Percentiles rank a stretch among this genome's conserved stretches.
These are phyloP conservation scores for Drosophila suzukii DNA, from an alignment of 1,140 invertebrate genomes.

Conservation along the genomic window DNA sequence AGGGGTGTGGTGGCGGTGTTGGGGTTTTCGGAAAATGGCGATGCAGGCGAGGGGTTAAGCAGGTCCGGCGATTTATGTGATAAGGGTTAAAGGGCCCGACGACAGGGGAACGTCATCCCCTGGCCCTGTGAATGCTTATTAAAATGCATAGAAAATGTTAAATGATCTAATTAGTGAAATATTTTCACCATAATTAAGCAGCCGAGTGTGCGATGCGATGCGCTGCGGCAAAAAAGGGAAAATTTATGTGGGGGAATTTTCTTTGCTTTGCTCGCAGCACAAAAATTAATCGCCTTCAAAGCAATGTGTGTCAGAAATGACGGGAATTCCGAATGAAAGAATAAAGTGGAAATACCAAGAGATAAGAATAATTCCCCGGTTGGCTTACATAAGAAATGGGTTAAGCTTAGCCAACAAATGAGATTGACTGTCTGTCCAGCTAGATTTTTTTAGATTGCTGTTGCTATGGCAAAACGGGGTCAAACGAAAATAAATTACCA, in stretches of 20 bases:
- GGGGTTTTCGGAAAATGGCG: conserved; percentile 8
- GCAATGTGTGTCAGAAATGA: conserved; percentile 38
- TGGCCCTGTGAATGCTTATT: conserved; percentile 37
- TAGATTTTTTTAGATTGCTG: neutral
- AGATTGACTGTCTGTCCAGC: neutral
- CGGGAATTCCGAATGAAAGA: conserved; percentile 25
- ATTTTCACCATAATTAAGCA: conserved; percentile 53
- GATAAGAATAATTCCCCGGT: conserved; percentile 21
- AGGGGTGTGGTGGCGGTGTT: conserved; percentile 4
- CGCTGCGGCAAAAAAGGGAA: neutral
- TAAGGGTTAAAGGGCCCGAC: conserved; percentile 73
- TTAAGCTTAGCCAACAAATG: neutral
- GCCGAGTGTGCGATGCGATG: conserved; percentile 1
- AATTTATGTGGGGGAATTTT: neutral
- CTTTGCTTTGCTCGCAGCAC: conserved; percentile 2
- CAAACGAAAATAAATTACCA: too few species aligned
- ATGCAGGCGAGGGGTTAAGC: conserved; percentile 16
- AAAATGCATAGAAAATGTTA: conserved; percentile 69
- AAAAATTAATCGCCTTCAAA: conserved; percentile 18
- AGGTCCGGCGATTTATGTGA: conserved; percentile 60
- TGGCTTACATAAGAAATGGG: conserved; percentile 10
- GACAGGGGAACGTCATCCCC: conserved; percentile 47
- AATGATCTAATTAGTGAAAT: conserved; percentile 73
- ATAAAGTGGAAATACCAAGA: conserved; percentile 9
- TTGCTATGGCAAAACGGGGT: too few species aligned